Percentiles rank a stretch among this genome's conserved stretches.
Evolutionary conservation across 2,113 vertebrate species (phyloP).

Genomic region (Cranoglanis bouderius): DNA sequence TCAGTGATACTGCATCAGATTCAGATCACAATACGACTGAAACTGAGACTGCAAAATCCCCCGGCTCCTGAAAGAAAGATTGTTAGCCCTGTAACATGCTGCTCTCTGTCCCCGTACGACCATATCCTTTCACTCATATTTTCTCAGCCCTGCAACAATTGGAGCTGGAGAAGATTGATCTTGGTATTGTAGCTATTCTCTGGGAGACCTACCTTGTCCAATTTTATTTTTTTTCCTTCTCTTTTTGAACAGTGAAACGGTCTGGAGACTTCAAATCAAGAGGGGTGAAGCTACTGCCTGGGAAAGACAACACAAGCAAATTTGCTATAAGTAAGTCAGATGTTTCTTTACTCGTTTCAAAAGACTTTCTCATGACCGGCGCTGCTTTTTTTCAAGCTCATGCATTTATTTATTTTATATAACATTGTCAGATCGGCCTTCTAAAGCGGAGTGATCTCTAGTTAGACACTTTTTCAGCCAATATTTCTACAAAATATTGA

Average conservation of each 20-base stretch:
- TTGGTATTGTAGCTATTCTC: slow-evolving; percentile 7
- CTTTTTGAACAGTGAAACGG: slow-evolving; percentile 96
- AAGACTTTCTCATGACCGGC: not conserved
- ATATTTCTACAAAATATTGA: not conserved
- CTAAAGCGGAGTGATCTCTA: no score
- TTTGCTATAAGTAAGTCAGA: slow-evolving; percentile 97
- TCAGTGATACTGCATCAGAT: not conserved
- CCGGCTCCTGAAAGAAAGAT: not conserved
- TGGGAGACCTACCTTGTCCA: not conserved
- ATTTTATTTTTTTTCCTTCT: slow-evolving; percentile 59
- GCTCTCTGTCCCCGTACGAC: not conserved
- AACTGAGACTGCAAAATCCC: not conserved
- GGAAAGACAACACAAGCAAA: slow-evolving; percentile 99
- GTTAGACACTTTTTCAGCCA: not conserved
- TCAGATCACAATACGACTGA: not conserved
- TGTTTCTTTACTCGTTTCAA: slow-evolving; percentile 56
- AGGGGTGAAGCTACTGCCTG: slow-evolving; percentile 99
- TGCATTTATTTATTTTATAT: not conserved
- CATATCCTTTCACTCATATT: slow-evolving; percentile 11
- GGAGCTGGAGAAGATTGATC: slow-evolving; percentile 13
- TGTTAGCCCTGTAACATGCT: slow-evolving; percentile 19
- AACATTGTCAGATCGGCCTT: not conserved
- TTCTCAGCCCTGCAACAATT: slow-evolving; percentile 6
- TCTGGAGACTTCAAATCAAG: slow-evolving; percentile 99
- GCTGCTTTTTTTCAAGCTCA: not conserved